A percentile compares a stretch with the other conserved stretches of the same genome.
Evolutionary conservation across 2,888 invertebrate genomes (phyloP).

Genomic region (Aphelenchoides bicaudatus): DNA sequence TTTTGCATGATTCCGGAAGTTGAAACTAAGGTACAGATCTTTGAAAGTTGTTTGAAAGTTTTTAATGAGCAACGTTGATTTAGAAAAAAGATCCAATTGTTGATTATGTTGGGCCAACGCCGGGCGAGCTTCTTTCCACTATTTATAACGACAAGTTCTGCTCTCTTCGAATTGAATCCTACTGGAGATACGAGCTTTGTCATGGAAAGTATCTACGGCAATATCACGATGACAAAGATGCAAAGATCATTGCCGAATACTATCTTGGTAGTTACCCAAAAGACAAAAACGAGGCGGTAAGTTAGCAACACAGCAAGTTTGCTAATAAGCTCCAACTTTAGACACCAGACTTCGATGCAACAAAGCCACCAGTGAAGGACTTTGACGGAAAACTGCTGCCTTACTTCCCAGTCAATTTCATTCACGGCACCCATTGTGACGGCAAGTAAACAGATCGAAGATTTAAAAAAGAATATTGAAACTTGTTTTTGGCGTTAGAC

Average conservation of each 20-base stretch:
- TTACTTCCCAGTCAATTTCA: constrained; percentile 75
- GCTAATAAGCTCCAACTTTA: not conserved
- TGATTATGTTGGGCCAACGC: constrained; percentile 35
- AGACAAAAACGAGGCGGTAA: too few species aligned
- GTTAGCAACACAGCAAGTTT: not conserved
- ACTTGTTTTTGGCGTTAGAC: too few species aligned
- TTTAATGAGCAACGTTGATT: not conserved
- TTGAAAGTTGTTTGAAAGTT: constrained; percentile 13
- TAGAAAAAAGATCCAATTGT: constrained; percentile 18
- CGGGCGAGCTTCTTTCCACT: constrained; percentile 30
- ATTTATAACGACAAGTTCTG: constrained; percentile 44
- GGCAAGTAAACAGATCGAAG: constrained; percentile 62
- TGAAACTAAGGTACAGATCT: constrained; percentile 19
- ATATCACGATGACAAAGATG: constrained; percentile 81
- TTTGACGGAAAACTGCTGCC: constrained; percentile 83
- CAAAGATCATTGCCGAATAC: constrained; percentile 45
- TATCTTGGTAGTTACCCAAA: too few species aligned
- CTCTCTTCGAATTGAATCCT: constrained; percentile 62
- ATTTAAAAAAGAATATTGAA: too few species aligned
- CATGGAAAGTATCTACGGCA: constrained; percentile 71
- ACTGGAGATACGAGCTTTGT: constrained; percentile 54
- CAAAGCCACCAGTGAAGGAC: constrained; percentile 45
- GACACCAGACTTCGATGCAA: constrained; percentile 26
- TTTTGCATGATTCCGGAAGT: constrained; percentile 28
- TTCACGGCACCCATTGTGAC: constrained; percentile 80